Conservation (phyloP, 2,113 vertebrate species). For the Gulo gulo region DNA sequence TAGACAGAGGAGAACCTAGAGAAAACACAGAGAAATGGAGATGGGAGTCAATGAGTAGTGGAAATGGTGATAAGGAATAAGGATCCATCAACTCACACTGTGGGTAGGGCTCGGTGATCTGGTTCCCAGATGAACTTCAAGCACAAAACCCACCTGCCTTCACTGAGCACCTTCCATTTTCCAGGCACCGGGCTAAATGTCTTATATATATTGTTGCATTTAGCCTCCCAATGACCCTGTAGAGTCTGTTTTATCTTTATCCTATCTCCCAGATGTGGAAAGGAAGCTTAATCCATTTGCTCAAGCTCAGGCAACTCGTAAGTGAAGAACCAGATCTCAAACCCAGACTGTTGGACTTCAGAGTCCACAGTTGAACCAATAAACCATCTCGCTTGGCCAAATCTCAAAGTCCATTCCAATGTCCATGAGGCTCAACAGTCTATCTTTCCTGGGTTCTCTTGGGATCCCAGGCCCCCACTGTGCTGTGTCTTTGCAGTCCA, state of each 20-base stretch:
- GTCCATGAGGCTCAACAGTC: neutral
- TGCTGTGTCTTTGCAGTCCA: neutral
- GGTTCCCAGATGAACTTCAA: neutral
- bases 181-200: neutral
- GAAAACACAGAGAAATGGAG: neutral
- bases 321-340: neutral
- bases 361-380: neutral
- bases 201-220: neutral
- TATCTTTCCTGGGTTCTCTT: neutral
- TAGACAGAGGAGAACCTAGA: neutral
- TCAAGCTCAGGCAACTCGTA: neutral
- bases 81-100: fast-evolving
- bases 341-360: neutral
- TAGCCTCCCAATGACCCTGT: neutral
- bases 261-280: neutral
- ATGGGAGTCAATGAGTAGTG: neutral
- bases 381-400: neutral
- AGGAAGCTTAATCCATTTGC: neutral
- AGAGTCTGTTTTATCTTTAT: neutral
- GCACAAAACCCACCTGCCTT: neutral
- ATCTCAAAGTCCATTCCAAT: neutral
- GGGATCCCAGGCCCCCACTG: neutral
- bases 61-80: neutral
- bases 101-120: neutral
- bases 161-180: neutral